These are phyloP conservation scores for Dorcus parallelipipedus DNA, from an alignment of 2,888 invertebrate species.

Conservation along the genomic window DNA sequence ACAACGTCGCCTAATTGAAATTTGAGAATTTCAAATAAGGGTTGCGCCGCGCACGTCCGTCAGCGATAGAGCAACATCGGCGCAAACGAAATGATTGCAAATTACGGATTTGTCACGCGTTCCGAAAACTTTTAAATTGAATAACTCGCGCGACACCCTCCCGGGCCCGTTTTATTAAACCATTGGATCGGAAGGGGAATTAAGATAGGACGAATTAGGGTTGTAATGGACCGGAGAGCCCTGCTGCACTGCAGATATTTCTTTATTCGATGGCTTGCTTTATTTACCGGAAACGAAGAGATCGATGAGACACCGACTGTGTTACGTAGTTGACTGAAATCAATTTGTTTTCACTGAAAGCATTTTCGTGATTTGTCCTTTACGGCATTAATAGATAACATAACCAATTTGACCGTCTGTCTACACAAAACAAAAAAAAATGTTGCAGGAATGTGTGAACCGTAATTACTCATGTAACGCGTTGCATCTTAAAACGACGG, in stretches of 20 bases:
- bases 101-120: slow-evolving; percentile 50
- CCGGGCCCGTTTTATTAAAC: slow-evolving; percentile 44
- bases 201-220: slow-evolving; percentile 7
- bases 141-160: slow-evolving; percentile 36
- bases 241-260: background rate
- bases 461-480: background rate
- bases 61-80: slow-evolving; percentile 13
- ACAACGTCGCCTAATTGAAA: slow-evolving; percentile 19
- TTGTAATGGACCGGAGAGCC: slow-evolving; percentile 1
- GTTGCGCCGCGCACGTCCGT: slow-evolving; percentile 3
- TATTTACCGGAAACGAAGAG: background rate
- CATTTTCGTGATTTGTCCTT: too few species aligned
- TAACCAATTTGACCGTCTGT: too few species aligned
- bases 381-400: too few species aligned
- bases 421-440: too few species aligned
- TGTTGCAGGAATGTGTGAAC: too few species aligned
- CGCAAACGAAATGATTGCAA: slow-evolving; percentile 40
- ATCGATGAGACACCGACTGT: too few species aligned
- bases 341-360: too few species aligned
- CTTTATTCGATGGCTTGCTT: background rate
- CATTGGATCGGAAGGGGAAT: slow-evolving; percentile 39
- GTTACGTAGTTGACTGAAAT: too few species aligned
- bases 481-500: background rate
- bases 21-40: slow-evolving; percentile 21
- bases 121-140: slow-evolving; percentile 50